Evolutionary conservation across 2,797 vertebrate species (phyloP).

Genomic region (Galaxias olidus): DNA sequence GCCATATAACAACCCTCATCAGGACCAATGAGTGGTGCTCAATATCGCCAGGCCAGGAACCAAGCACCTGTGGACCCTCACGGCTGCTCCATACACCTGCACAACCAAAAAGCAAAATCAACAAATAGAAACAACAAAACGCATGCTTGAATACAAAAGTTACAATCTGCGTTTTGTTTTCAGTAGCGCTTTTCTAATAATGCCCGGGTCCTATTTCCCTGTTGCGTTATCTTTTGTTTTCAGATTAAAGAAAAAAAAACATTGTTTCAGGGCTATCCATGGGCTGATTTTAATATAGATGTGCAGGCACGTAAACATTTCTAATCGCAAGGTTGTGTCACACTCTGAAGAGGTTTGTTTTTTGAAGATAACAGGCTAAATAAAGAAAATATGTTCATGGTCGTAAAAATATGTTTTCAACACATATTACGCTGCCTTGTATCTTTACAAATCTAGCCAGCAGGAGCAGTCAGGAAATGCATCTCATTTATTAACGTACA

Average conservation of each 20-base stretch:
- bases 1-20: slow-evolving; percentile 30
- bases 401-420: not conserved
- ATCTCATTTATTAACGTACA: too few species aligned
- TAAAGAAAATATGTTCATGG: not conserved
- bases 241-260: slow-evolving; percentile 67
- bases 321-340: slow-evolving; percentile 35
- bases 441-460: too few species aligned
- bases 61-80: slow-evolving; percentile 36
- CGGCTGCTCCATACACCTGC: slow-evolving; percentile 21
- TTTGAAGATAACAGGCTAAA: not conserved
- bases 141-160: slow-evolving; percentile 11
- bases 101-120: slow-evolving; percentile 26
- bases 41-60: slow-evolving; percentile 30
- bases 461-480: too few species aligned
- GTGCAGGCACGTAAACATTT: slow-evolving; percentile 36
- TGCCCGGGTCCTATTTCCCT: slow-evolving; percentile 65
- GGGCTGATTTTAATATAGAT: slow-evolving; percentile 81
- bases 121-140: slow-evolving; percentile 29
- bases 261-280: slow-evolving; percentile 53
- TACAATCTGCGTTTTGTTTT: slow-evolving; percentile 31
- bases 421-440: too few species aligned
- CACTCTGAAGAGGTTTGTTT: not conserved
- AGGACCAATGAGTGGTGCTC: slow-evolving; percentile 35
- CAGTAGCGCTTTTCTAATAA: slow-evolving; percentile 51
- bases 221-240: slow-evolving; percentile 56